Evolutionary conservation across 2,113 vertebrate species (phyloP), one percentile per base, ranked within the genome.

Genomic region (Gallinago jamesoni): DNA sequence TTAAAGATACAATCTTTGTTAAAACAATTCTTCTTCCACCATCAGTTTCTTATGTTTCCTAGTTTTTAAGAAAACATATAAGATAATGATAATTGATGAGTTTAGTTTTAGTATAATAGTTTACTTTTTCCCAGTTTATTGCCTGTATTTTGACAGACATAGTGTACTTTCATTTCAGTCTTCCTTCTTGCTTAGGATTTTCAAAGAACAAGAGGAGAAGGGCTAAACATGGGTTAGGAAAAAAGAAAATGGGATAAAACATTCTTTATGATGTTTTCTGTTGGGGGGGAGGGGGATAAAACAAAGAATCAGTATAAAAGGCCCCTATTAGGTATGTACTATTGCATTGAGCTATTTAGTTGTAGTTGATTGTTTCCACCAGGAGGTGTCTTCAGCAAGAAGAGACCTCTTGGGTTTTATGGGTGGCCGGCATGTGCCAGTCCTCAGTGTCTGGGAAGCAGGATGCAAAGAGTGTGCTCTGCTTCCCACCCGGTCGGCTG

Each of bases 261-360:
- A 33, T 50, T 23, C 31, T 76, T 69, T 83, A 25, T 52, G 45
- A 50, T 8, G 9, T 77, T 85, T 84, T 39, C 35, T 74, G 19
- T 31, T 81, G 35, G 11, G 4, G 17, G 12, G 35, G 11, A 4
- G 17, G 14, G 74, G 22, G 23, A 62, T 60, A 52, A 85, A 86
- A 84, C 21, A 10, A 80, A 18, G 27, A 21, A 75, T 68, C 21
- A 8, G 10, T 16, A 20, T 13, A 17, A 63, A 68, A 89, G 9
- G 39, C 2, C n/a, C 10, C 1, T 2, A 0, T n/a, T 56, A 69
- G 31, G 23, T 23, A 22, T 0, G 10, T 8, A 9, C 3, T 45
- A 6, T 19, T 66, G 37, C 64, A 48, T 0, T 0, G 0, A 52
- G 16, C 18, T 12, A 17, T 92, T 84, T 59, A 9, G 18, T 41